Evolutionary conservation across 2,888 invertebrate genomes (phyloP).

Genomic region (Diadromus collaris): DNA sequence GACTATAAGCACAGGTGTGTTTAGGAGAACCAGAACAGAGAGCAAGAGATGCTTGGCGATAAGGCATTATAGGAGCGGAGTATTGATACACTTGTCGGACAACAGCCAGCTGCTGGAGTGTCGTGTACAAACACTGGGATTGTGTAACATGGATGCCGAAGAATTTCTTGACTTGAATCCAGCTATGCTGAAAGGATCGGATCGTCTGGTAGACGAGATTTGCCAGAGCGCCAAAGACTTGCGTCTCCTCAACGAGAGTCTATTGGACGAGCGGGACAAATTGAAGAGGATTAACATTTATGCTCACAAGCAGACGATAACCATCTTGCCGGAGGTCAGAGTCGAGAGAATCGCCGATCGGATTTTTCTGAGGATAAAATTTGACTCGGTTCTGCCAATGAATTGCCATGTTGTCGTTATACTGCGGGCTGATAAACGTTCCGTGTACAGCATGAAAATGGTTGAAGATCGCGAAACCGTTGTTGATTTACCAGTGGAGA

Average conservation of each 20-base stretch:
- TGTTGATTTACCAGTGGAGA: conserved; percentile 65
- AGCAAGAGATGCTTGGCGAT: conserved; percentile 65
- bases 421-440: conserved; percentile 61
- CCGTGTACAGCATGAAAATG: conserved; percentile 69
- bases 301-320: conserved; percentile 66
- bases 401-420: conserved; percentile 67
- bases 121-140: conserved; percentile 6
- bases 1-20: conserved; percentile 43
- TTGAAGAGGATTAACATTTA: conserved; percentile 73
- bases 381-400: conserved; percentile 67
- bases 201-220: conserved; percentile 70
- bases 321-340: conserved; percentile 64
- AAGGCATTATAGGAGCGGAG: conserved; percentile 65
- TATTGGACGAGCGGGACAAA: conserved; percentile 66
- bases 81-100: conserved; percentile 66
- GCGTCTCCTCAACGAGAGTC: conserved; percentile 60
- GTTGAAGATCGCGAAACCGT: conserved; percentile 65
- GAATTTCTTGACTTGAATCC: conserved; percentile 65
- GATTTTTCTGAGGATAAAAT: conserved; percentile 67
- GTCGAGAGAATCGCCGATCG: conserved; percentile 64
- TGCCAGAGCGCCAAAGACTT: conserved; percentile 68
- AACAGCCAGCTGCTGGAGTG: conserved; percentile 38
- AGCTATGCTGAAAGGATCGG: conserved; percentile 70
- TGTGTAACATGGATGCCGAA: conserved; percentile 21
- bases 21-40: conserved; percentile 54